Evolutionary conservation across 2,888 invertebrate species (phyloP), one percentile per base, ranked within the genome.

Genomic region (Melanostoma mellinum): DNA sequence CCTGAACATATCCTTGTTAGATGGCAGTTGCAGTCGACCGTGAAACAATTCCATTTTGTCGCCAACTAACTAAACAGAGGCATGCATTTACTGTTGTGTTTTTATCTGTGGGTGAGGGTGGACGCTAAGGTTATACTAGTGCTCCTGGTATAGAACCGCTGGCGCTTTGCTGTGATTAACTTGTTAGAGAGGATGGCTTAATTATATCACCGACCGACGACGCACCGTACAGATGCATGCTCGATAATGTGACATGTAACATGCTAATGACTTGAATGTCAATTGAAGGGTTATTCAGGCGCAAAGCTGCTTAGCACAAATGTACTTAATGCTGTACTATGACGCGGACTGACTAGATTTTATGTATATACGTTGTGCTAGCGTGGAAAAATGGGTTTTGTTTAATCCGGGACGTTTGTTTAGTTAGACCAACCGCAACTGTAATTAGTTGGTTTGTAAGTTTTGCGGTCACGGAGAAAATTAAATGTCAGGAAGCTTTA

Each of bases 211-310:
- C 61, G 58, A 38, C 20, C 61, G 61, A 60, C 63, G 48, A 30
- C 20, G 30, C 50, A 10, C 46, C 33, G 9, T 20, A 32, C 10
- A 6, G 40, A 76, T 38, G 63, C 53, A 56, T 46, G 78, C 71
- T 71, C 56, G 79, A 80, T 85, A 85, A 85, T 85, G 85, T 80
- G 85, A 72, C 80, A 85, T 80, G 85, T 85, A 68, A 85, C 85
- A 85, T 80, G 75, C 75, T 85, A 80, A 85, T 80, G 75, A 78
- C 69, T 78, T 53, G 60, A 10, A 61, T 53, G 65, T 60, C 69
- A 78, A 75, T 75, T 65, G 71, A 42, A 73, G 30, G 68, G 61
- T 46, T 48, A 60, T 53, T 53, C 65, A 36, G 71, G 55, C 67
- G 55, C 6, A 42, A 53, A 50, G 50, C 60, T 48, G 40, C 32